These are phyloP conservation scores for Odontocerum albicorne DNA, from an alignment of 2,888 invertebrate species.

Conservation along the genomic window DNA sequence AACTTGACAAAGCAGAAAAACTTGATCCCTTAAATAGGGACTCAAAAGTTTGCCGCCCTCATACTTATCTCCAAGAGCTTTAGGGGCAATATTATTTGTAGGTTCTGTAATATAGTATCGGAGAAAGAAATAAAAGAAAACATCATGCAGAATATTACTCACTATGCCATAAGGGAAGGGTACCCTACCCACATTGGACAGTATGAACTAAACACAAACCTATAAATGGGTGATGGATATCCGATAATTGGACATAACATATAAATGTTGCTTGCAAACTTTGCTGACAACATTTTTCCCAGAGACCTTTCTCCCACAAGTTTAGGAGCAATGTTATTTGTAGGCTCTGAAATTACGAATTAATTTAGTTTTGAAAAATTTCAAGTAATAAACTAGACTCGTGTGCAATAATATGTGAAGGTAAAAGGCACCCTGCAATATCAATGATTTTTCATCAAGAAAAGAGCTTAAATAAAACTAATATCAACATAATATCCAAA, in stretches of 20 bases:
- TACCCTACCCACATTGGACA: too few relatives aligned
- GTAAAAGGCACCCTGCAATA: too few relatives aligned
- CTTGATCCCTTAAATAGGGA: constrained; percentile 44
- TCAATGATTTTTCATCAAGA: too few relatives aligned
- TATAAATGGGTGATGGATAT: constrained; percentile 54
- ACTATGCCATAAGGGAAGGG: not conserved
- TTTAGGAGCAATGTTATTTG: constrained; percentile 64
- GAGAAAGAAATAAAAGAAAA: not conserved
- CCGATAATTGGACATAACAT: constrained; percentile 51
- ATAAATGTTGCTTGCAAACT: constrained; percentile 40
- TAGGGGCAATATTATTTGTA: constrained; percentile 64
- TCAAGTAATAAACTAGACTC: too few relatives aligned
- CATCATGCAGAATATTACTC: not conserved
- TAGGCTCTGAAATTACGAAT: constrained; percentile 51
- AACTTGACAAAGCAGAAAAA: constrained; percentile 57
- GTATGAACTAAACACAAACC: constrained; percentile 40
- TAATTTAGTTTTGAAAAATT: too few relatives aligned
- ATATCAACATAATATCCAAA: too few relatives aligned
- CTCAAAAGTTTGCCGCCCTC: constrained; percentile 64
- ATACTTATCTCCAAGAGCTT: constrained; percentile 62
- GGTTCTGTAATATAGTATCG: constrained; percentile 46
- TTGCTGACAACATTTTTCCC: constrained; percentile 34
- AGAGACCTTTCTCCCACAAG: constrained; percentile 33
- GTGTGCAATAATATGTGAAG: too few relatives aligned
- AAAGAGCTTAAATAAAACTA: too few relatives aligned